These are phyloP conservation scores for Epinotia bilunana DNA, from an alignment of 2,888 invertebrate species.

Conservation along the genomic window DNA sequence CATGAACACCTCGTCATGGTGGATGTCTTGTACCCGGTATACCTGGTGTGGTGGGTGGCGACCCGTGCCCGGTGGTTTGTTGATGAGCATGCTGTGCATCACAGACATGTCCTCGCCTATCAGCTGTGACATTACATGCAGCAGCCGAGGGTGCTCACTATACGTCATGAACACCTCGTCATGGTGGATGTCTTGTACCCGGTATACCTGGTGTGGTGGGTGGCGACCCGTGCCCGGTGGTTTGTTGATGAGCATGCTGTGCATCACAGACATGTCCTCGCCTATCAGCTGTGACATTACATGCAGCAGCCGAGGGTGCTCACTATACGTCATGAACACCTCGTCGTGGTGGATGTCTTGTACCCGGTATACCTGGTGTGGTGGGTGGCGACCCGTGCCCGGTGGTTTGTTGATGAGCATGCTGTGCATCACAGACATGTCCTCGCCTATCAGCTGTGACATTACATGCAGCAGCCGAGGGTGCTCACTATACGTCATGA, in stretches of 20 bases:
- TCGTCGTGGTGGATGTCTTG: too few relatives aligned
- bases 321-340: conserved; percentile 88
- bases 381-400: conserved; percentile 88
- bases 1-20: conserved; percentile 89
- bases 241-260: conserved; percentile 96
- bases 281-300: conserved; percentile 90
- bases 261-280: conserved; percentile 89
- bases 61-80: conserved; percentile 92
- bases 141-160: conserved; percentile 84
- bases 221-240: conserved; percentile 91
- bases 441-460: conserved; percentile 89
- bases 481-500: conserved; percentile 87
- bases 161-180: conserved; percentile 90
- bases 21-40: too few relatives aligned
- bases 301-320: conserved; percentile 86
- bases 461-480: conserved; percentile 88
- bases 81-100: conserved; percentile 94
- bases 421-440: conserved; percentile 90
- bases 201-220: conserved; percentile 76
- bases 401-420: conserved; percentile 97
- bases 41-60: conserved; percentile 85
- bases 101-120: conserved; percentile 91
- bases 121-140: conserved; percentile 89
- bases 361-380: conserved; percentile 62
- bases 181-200: too few relatives aligned